Percentiles rank a stretch among this genome's conserved stretches.
phyloP scores from a whole-genome alignment of 2,113 vertebrate genomes.

The Vicugna pacos region DNA sequence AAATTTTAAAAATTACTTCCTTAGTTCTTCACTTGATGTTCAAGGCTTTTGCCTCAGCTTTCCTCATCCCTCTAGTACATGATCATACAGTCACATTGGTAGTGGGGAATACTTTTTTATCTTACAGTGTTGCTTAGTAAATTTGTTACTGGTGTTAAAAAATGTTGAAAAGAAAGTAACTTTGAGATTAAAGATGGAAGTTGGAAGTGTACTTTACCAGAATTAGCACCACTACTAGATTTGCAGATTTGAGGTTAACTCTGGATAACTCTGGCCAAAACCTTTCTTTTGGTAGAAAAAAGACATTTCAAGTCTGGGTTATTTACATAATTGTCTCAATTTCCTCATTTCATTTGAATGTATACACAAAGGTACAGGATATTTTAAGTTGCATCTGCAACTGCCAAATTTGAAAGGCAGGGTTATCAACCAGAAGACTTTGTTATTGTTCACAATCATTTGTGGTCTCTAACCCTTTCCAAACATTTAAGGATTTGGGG shows the following conservation, averaged over 20 bases:
- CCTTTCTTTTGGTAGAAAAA: conserved; percentile 25
- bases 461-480: not conserved
- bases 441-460: not conserved
- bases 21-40: not conserved
- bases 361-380: not conserved
- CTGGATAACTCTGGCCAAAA: not conserved
- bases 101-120: not conserved
- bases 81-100: not conserved
- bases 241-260: not conserved
- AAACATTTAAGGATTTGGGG: not conserved
- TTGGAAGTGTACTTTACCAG: not conserved
- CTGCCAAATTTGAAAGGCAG: not conserved
- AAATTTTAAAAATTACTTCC: not conserved
- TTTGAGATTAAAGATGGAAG: conserved; percentile 10
- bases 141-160: not conserved
- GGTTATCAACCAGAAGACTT: not conserved
- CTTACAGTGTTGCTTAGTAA: not conserved
- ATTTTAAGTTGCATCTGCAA: conserved; percentile 8
- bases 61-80: not conserved
- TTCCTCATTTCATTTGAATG: conserved; percentile 12
- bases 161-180: conserved; percentile 49
- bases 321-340: not conserved
- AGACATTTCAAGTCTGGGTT: not conserved
- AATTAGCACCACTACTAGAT: not conserved
- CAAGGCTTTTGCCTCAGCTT: not conserved